Base-by-base conservation (phyloP, 2,888 invertebrate genomes). In the Ectropis crepuscularia region DNA sequence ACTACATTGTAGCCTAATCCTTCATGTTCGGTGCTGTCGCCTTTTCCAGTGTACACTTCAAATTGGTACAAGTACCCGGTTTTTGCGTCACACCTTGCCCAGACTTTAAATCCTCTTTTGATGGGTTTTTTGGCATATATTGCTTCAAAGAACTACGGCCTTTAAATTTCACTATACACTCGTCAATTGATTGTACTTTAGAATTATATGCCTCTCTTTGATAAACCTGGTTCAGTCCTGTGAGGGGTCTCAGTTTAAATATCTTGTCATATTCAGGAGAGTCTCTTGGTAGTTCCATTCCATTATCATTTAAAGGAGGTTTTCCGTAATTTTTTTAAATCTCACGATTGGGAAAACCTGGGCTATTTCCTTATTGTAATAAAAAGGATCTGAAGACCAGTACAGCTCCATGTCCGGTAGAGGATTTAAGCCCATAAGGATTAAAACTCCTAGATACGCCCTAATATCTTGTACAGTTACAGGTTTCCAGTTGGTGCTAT, bases 341-440 rank as follows among this genome's bases (percentile, higher is more conserved):
- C 75, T 64, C 49, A 12, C 63, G 6, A 75, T 47, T 53, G 78
- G 66, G 38, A 80, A 73, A 61, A 74, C 70, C 37, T 61, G 51
- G 36, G 71, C 42, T 59, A 80, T 79, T 72, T 76, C 76, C 10
- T 55, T 42, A 45, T 76, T 78, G 43, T 73, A 45, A 65, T 78
- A 79, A 61, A 78, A 78, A 39, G 74, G 63, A 66, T 80, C 79
- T 53, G 60, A 65, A 5, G 75, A 72, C 76, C 76, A 76, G 53
- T 78, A 76, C 9, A 77, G 62, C 42, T 77, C 74, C 55, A 76
- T 67, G 47, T 77, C 73, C 2, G 75, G 73, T 5, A 78, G 53
- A 46, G 76, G 75, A 66, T 78, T 73, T 54, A 79, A 67, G 37
- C 80, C 79, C 78, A 78, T 80, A 54, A 80, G 55, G 6, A 78